phyloP scores from a whole-genome alignment of 1,140 invertebrate genomes.

The Lepidurus packardi region DNA sequence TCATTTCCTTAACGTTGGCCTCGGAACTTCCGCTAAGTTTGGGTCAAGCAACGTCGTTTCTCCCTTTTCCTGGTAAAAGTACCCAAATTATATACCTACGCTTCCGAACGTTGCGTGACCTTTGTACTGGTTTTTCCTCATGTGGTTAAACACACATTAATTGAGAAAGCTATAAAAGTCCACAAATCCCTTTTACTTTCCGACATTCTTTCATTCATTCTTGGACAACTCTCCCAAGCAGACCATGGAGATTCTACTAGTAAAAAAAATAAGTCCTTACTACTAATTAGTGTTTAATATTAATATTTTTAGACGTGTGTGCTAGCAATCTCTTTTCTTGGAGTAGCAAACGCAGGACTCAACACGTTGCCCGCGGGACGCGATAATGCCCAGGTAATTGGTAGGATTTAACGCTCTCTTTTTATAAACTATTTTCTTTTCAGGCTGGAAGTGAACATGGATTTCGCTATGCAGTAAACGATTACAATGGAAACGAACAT shows the following conservation, averaged over 20 bases:
- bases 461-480: conserved; percentile 34
- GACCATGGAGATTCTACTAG: background rate
- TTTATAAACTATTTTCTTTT: background rate
- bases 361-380: background rate
- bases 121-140: background rate
- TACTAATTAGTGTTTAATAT: background rate
- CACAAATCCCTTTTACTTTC: background rate
- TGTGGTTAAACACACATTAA: background rate
- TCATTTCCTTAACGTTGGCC: background rate
- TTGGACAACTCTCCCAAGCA: background rate
- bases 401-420: background rate
- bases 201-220: background rate
- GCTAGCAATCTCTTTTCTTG: background rate
- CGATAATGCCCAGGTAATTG: background rate
- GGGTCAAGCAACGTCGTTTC: background rate
- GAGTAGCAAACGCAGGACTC: background rate
- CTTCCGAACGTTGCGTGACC: background rate
- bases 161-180: background rate
- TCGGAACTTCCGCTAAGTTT: background rate
- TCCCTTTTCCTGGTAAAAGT: background rate
- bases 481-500: conserved; percentile 34
- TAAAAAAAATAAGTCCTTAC: background rate
- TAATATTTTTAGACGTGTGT: background rate
- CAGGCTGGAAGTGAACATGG: conserved; percentile 26
- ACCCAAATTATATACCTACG: background rate